A percentile compares a stretch with the other conserved stretches of the same genome.
Evolutionary conservation across 2,797 vertebrate species (phyloP).

Genomic region (Lateolabrax maculatus): DNA sequence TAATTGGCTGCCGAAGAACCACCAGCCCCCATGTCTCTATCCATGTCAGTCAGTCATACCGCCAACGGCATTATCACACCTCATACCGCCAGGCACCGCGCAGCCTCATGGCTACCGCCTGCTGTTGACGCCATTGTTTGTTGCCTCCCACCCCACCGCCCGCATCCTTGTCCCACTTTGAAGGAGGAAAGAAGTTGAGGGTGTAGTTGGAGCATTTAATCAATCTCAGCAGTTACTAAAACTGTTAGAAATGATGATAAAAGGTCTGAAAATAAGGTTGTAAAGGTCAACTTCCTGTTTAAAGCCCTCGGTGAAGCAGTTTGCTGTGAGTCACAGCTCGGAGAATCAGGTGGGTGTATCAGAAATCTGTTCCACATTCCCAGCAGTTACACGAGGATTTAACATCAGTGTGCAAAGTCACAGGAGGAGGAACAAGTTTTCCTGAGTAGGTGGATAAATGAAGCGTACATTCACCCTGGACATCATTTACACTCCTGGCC

Average conservation of each 20-base stretch:
- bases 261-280: neutral
- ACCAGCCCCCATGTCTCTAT: no score
- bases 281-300: slow-evolving; percentile 7
- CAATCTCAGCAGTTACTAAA: neutral
- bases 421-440: slow-evolving; percentile 18
- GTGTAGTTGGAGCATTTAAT: neutral
- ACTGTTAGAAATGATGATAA: neutral
- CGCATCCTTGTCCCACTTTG: neutral
- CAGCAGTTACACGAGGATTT: slow-evolving; percentile 33
- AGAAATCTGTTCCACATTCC: slow-evolving; percentile 27
- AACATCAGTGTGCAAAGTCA: neutral
- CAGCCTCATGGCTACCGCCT: no score
- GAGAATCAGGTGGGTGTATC: neutral
- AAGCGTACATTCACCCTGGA: no score
- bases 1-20: no score
- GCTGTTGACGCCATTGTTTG: no score
- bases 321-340: neutral
- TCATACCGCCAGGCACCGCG: no score
- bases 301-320: neutral
- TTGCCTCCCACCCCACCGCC: no score
- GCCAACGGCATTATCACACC: no score
- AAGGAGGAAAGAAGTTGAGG: neutral
- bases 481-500: neutral
- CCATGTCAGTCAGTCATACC: no score
- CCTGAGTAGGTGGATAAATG: no score